A percentile compares a stretch with the other conserved stretches of the same genome.
These are phyloP conservation scores for Tinea pellionella DNA, from an alignment of 2,888 invertebrate genomes.

Conservation along the genomic window DNA sequence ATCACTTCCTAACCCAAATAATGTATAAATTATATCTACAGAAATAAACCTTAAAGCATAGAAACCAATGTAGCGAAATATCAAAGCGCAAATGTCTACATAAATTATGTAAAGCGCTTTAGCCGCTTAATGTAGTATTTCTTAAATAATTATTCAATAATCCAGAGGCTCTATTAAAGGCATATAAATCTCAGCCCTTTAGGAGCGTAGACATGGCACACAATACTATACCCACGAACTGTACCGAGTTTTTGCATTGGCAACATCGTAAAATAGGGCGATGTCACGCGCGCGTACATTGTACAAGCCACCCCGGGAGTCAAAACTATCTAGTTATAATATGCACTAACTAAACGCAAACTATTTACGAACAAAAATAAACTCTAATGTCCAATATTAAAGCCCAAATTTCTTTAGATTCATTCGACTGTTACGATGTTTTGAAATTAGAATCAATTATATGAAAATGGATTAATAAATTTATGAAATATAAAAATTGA, in stretches of 20 bases:
- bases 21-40: too few species aligned
- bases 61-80: neutral
- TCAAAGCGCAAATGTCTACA: neutral
- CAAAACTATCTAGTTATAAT: constrained; percentile 57
- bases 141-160: constrained; percentile 57
- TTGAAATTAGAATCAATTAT: neutral
- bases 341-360: constrained; percentile 22
- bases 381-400: constrained; percentile 18
- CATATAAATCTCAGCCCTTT: constrained; percentile 48
- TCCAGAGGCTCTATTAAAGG: constrained; percentile 40
- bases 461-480: constrained; percentile 1
- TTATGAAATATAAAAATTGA: neutral
- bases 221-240: constrained; percentile 33
- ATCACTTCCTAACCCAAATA: too few species aligned
- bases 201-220: constrained; percentile 54
- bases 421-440: neutral
- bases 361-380: constrained; percentile 16
- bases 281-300: constrained; percentile 63
- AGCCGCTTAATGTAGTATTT: constrained; percentile 19
- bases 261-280: constrained; percentile 44
- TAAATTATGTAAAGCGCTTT: constrained; percentile 5
- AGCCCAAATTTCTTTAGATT: neutral
- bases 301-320: constrained; percentile 65
- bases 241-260: neutral
- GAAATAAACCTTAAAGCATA: too few species aligned